Evolutionary conservation across 1,140 invertebrate species (phyloP).

Genomic region (Camponotus pennsylvanicus): DNA sequence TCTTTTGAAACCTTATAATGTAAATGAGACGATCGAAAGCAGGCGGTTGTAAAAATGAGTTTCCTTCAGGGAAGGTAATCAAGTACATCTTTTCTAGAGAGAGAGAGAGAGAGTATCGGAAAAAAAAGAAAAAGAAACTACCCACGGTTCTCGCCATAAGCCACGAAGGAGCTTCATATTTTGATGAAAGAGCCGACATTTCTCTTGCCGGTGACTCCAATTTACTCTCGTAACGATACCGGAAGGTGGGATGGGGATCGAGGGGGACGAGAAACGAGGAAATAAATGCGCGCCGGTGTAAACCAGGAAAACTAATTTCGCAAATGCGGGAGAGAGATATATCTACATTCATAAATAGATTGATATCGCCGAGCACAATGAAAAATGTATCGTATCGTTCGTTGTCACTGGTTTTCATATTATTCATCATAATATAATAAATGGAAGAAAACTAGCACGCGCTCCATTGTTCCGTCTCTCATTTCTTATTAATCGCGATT

Average conservation of each 20-base stretch:
- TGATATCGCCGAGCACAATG: slow-evolving; percentile 15
- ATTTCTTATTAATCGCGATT: slow-evolving; percentile 38
- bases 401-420: neutral
- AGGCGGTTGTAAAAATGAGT: slow-evolving; percentile 19
- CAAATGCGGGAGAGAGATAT: slow-evolving; percentile 58
- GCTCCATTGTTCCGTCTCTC: neutral
- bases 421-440: neutral
- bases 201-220: slow-evolving; percentile 46
- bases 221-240: slow-evolving; percentile 61
- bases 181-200: slow-evolving; percentile 48
- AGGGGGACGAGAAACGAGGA: slow-evolving; percentile 42
- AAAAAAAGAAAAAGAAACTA: slow-evolving; percentile 8
- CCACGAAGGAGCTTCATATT: slow-evolving; percentile 50
- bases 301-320: slow-evolving; percentile 62
- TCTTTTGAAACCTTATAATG: slow-evolving; percentile 37
- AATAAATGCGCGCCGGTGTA: slow-evolving; percentile 44
- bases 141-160: neutral
- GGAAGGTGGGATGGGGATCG: slow-evolving; percentile 18
- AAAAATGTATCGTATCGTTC: neutral
- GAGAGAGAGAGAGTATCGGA: too few relatives aligned
- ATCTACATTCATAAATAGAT: slow-evolving; percentile 33
- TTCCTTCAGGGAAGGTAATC: slow-evolving; percentile 45
- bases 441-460: neutral
- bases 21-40: slow-evolving; percentile 60
- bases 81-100: slow-evolving; percentile 22